Base-by-base conservation (phyloP, 2,113 vertebrate genomes). In the Ceratotherium simum region DNA sequence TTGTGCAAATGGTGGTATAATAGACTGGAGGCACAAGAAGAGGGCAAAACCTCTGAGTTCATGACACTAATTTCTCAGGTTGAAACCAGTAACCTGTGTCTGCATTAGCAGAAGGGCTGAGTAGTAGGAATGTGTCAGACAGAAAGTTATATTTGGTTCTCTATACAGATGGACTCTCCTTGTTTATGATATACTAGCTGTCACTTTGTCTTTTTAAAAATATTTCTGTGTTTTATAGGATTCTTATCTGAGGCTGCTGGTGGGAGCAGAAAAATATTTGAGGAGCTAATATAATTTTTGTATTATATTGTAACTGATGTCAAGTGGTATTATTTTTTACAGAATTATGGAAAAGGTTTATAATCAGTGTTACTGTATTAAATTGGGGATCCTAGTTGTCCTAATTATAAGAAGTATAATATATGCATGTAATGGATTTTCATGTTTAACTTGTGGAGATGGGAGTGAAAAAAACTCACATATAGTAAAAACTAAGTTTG, bases 181-280 rank as follows among this genome's bases (percentile, higher is more conserved):
- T 93, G 33, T 91, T 93, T 95, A 70, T 90, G 72, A 33, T 81
- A 67, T 93, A 93, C 73, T 97, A 97, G 21, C 76, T 97, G 51
- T 91, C 82, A 96, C 25, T 86, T 93, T 85, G 27, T 69, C 18
- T 70, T 36, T 95, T 94, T 89, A 64, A 14, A 90, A 95, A 94
- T 95, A 67, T 31, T 80, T 86, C 18, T 85, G 8, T 56, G 51
- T 62, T 83, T 90, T 73, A 56, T 85, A 73, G 10, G 25, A 90
- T 85, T 97, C 25, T n/a, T 88, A 80, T 56, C 9, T 94, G 54
- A 76, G 36, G 46, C 33, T 89, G 18, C 78, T 89, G 62, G 6
- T 93, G 81, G 39, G 42, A 88, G 10, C 58, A 80, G 13, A 80
- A 95, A 96, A 93, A 75, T 88, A 96, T 91, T 70, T 91, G 83